Evolutionary conservation across 2,113 vertebrate species (phyloP).

Genomic region (Anarrhichthys ocellatus): DNA sequence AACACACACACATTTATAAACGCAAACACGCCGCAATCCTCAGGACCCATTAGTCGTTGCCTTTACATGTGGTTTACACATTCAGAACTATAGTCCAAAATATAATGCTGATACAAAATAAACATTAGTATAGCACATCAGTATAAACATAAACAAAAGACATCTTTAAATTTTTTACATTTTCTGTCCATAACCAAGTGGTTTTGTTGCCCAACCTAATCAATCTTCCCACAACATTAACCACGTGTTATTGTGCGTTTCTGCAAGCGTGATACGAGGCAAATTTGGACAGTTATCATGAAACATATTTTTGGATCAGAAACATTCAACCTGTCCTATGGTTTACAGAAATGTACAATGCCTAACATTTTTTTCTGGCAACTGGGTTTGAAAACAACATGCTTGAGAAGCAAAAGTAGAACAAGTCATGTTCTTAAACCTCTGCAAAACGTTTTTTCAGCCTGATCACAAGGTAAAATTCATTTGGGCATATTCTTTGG

Average conservation of each 20-base stretch:
- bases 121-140: too few relatives aligned
- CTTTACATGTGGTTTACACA: background rate
- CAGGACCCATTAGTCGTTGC: background rate
- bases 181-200: background rate
- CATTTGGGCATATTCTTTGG: background rate
- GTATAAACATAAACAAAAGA: too few relatives aligned
- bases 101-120: background rate
- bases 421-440: background rate
- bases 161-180: background rate
- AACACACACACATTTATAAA: conserved; percentile 21
- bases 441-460: background rate
- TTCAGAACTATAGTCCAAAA: background rate
- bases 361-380: background rate
- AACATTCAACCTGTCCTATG: too few relatives aligned
- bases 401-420: background rate
- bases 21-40: conserved; percentile 4
- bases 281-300: too few relatives aligned
- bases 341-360: too few relatives aligned
- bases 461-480: background rate
- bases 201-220: background rate
- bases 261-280: too few relatives aligned
- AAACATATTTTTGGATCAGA: too few relatives aligned
- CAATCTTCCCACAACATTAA: too few relatives aligned
- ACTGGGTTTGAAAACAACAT: background rate
- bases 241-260: too few relatives aligned